Conservation (phyloP, 2,113 vertebrate species). For the Aegotheles bennettii region DNA sequence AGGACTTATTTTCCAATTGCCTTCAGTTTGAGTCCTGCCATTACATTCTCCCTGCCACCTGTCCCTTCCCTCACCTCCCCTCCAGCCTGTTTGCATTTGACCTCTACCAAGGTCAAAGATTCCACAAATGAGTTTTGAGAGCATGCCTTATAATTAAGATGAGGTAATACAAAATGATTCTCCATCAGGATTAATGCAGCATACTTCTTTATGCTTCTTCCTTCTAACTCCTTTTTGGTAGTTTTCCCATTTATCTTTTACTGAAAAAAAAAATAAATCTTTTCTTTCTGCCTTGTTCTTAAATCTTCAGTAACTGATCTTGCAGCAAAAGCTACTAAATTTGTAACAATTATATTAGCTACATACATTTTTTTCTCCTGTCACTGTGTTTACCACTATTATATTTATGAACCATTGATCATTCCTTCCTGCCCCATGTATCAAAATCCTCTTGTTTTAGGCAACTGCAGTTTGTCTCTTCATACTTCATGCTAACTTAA, state of each 20-base stretch:
- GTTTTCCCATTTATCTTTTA: not conserved
- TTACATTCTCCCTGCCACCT: not conserved
- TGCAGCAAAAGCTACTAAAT: slow-evolving; percentile 12
- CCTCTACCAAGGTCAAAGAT: slow-evolving; percentile 29
- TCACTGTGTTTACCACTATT: slow-evolving; percentile 27
- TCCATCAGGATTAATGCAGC: not conserved
- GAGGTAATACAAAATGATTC: not conserved
- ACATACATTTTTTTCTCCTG: slow-evolving; percentile 21
- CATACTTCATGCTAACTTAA: not conserved
- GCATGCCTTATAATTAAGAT: not conserved
- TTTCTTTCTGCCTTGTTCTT: not conserved
- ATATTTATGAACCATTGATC: slow-evolving; percentile 36
- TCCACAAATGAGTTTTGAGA: not conserved
- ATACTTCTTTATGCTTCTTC: not conserved
- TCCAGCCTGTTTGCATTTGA: not conserved
- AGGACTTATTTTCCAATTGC: slow-evolving; percentile 44
- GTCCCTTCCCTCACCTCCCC: not conserved
- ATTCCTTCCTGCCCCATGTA: slow-evolving; percentile 6
- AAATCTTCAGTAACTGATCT: slow-evolving; percentile 17
- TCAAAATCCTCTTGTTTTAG: not conserved
- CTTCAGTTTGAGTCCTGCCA: not conserved
- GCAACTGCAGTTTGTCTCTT: not conserved
- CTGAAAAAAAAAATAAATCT: not conserved
- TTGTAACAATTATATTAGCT: slow-evolving; percentile 48
- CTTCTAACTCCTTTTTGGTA: not conserved